These are phyloP conservation scores for Masnerella sp. DNA, from an alignment of 2,888 invertebrate genomes.

Conservation along the genomic window DNA sequence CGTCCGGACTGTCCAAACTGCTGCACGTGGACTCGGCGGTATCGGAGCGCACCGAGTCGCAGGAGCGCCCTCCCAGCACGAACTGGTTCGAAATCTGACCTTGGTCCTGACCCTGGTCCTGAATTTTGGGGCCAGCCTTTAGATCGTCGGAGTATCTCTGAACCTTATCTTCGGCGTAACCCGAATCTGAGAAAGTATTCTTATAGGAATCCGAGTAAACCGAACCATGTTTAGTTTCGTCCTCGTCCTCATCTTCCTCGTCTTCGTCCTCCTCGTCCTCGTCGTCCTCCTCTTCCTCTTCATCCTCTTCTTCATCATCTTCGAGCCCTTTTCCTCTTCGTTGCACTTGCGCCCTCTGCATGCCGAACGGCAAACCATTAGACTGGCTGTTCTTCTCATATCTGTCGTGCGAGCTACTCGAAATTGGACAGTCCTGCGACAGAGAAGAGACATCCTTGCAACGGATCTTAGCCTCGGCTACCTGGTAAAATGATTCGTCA, in stretches of 20 bases:
- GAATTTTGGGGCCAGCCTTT: conserved; percentile 19
- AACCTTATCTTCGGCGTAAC: background rate
- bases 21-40: conserved; percentile 80
- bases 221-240: too few relatives aligned
- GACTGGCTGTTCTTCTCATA: conserved; percentile 25
- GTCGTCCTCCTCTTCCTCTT: conserved; percentile 40
- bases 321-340: too few relatives aligned
- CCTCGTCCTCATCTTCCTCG: conserved; percentile 28
- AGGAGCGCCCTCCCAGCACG: conserved; percentile 70
- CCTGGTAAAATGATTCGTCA: conserved; percentile 49
- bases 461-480: conserved; percentile 30
- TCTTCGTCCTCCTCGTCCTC: conserved; percentile 33
- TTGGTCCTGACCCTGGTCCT: conserved; percentile 21
- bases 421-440: conserved; percentile 52
- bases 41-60: conserved; percentile 81
- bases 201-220: conserved; percentile 32
- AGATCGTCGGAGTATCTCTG: conserved; percentile 14
- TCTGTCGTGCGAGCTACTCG: conserved; percentile 54
- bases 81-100: conserved; percentile 54
- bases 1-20: conserved; percentile 79
- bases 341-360: background rate
- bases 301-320: conserved; percentile 38
- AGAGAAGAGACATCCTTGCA: conserved; percentile 38
- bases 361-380: conserved; percentile 14
- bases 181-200: conserved; percentile 18